These are phyloP conservation scores for Drosophila bifasciata DNA, from an alignment of 1,140 invertebrate species.

Conservation along the genomic window DNA sequence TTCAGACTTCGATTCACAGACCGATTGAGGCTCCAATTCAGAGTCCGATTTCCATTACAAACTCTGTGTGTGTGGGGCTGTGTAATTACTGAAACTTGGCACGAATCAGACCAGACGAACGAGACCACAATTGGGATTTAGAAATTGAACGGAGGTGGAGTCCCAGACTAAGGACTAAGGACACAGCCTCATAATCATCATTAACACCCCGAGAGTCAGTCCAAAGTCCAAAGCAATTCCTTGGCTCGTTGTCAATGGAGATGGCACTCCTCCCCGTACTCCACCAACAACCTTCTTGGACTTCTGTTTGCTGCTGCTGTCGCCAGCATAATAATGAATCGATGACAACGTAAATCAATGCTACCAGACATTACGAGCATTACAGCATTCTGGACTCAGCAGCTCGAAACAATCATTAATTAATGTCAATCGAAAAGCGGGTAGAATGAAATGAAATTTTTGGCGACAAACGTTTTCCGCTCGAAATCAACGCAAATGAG, in stretches of 20 bases:
- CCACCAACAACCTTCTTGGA: conserved; percentile 16
- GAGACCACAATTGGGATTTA: conserved; percentile 39
- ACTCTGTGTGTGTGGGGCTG: conserved; percentile 15
- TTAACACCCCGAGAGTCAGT: conserved; percentile 61
- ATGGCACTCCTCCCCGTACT: neutral
- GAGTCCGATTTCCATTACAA: conserved; percentile 13
- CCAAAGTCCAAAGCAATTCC: conserved; percentile 42
- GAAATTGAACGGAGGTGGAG: neutral
- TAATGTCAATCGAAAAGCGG: conserved; percentile 80
- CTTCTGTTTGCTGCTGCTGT: conserved; percentile 59
- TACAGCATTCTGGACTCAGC: conserved; percentile 43
- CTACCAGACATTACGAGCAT: neutral
- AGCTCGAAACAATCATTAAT: conserved; percentile 79
- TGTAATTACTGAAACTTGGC: conserved; percentile 71
- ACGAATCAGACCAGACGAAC: conserved; percentile 21
- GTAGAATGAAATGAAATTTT: conserved; percentile 79
- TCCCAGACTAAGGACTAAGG: neutral
- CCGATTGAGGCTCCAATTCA: conserved; percentile 16
- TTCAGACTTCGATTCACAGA: neutral
- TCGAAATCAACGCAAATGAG: conserved; percentile 77
- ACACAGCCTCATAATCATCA: conserved; percentile 69
- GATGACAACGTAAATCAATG: conserved; percentile 75
- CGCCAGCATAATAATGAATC: conserved; percentile 79
- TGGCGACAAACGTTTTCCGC: conserved; percentile 81
- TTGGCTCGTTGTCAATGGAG: conserved; percentile 35